A percentile compares a stretch with the other conserved stretches of the same genome.
phyloP scores from a whole-genome alignment of 2,888 invertebrate genomes.

The Pristionchus japonicus region DNA sequence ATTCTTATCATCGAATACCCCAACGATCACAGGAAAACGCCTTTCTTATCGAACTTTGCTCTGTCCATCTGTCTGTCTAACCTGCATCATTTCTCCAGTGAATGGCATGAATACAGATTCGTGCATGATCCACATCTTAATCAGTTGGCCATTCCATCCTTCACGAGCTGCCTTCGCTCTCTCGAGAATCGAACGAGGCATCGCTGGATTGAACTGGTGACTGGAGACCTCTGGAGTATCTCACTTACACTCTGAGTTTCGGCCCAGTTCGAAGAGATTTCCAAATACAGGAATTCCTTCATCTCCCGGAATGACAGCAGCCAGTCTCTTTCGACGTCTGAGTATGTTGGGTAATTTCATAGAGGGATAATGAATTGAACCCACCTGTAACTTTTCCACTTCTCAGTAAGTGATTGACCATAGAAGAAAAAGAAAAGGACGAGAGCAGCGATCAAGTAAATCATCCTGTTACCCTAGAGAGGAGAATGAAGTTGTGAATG shows the following conservation, averaged over 20 bases:
- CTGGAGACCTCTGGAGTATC: background rate
- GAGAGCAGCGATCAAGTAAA: background rate
- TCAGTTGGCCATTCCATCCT: background rate
- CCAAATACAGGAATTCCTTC: slow-evolving; percentile 32
- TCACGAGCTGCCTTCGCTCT: background rate
- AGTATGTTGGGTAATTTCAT: background rate
- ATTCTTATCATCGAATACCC: background rate
- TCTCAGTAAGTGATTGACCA: background rate
- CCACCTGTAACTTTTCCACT: background rate
- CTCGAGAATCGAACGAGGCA: background rate
- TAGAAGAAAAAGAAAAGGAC: background rate
- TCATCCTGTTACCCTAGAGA: background rate
- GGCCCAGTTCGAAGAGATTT: slow-evolving; percentile 9
- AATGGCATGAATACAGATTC: background rate
- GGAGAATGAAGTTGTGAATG: background rate
- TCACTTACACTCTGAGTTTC: background rate
- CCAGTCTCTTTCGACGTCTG: background rate
- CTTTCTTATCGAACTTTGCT: background rate
- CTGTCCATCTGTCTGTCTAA: background rate
- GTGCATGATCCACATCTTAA: slow-evolving; percentile 28
- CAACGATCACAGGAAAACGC: background rate
- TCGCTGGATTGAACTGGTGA: background rate
- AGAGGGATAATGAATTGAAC: background rate
- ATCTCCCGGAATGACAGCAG: slow-evolving; percentile 21
- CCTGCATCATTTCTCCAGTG: slow-evolving; percentile 33